Percentiles rank a stretch among this genome's conserved stretches.
Evolutionary conservation across 2,113 vertebrate species (phyloP).

Genomic region (Copsychus sechellarum): DNA sequence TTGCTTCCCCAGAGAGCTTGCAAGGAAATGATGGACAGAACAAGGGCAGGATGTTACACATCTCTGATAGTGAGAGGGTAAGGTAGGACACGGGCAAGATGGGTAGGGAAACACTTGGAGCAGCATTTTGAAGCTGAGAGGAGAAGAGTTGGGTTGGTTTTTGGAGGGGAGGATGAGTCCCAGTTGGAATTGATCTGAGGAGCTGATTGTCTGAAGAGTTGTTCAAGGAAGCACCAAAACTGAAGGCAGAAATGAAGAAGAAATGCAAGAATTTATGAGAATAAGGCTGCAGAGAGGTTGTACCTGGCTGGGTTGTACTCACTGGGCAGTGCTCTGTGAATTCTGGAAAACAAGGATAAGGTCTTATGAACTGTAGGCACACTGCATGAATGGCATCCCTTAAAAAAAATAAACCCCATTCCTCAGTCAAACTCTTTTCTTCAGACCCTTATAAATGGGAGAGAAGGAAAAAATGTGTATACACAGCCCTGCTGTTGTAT

Average conservation of each 20-base stretch:
- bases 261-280: not conserved
- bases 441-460: not conserved
- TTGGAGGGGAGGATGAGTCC: not conserved
- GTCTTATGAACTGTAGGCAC: not conserved
- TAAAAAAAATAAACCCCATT: not conserved
- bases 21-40: slow-evolving; percentile 59
- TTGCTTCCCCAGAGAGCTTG: slow-evolving; percentile 59
- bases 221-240: not conserved
- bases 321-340: not conserved
- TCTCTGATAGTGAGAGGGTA: not conserved
- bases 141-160: not conserved
- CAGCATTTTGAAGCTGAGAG: not conserved
- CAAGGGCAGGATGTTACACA: slow-evolving; percentile 56
- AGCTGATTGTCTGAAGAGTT: not conserved
- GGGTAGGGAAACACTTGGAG: not conserved
- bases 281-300: not conserved
- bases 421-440: not conserved
- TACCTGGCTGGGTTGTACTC: not conserved
- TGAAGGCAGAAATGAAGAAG: not conserved
- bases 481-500: not conserved
- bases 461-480: not conserved
- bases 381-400: not conserved
- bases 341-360: not conserved
- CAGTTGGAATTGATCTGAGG: not conserved
- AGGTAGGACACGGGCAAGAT: not conserved